phyloP scores from a whole-genome alignment of 2,113 vertebrate species.

The Limanda limanda region DNA sequence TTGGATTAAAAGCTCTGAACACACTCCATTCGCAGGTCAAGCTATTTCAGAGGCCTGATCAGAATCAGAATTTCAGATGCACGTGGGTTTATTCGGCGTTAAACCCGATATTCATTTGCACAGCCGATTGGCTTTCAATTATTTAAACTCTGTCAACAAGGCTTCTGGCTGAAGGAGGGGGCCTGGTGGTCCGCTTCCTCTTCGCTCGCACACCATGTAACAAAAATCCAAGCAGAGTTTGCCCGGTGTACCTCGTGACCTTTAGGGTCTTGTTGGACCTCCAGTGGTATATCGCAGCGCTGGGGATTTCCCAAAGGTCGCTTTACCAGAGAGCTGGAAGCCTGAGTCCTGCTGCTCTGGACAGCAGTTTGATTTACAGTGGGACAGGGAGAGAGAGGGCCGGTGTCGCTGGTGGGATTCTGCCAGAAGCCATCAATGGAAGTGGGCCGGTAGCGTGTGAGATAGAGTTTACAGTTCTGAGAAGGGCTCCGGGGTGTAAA shows the following conservation, averaged over 20 bases:
- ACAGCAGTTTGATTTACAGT: conserved; percentile 75
- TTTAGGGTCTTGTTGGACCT: conserved; percentile 60
- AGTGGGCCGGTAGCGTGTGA: conserved; percentile 51
- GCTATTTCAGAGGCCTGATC: conserved; percentile 25
- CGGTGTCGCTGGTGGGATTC: conserved; percentile 56
- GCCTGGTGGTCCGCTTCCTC: conserved; percentile 9
- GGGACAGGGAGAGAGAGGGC: conserved; percentile 24
- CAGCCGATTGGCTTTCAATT: conserved; percentile 43
- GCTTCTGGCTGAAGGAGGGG: conserved; percentile 18
- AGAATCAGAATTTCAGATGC: conserved; percentile 30
- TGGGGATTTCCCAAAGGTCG: conserved; percentile 62
- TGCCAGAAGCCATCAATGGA: conserved; percentile 66
- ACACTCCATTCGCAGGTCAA: conserved; percentile 34
- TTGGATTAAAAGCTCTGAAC: conserved; percentile 34
- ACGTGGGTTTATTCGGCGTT: conserved; percentile 28
- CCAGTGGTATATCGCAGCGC: conserved; percentile 43
- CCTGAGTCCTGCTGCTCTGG: conserved; percentile 48
- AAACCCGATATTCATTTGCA: conserved; percentile 48
- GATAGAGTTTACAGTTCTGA: conserved; percentile 76
- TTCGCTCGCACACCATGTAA: conserved; percentile 45
- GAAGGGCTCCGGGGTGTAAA: conserved; percentile 67
- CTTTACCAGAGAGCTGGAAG: conserved; percentile 41
- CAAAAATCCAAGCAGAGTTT: conserved; percentile 57
- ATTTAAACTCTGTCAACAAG: conserved; percentile 67
- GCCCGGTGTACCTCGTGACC: conserved; percentile 63